Conservation (phyloP, 2,888 invertebrate genomes). For the Tromatobia lineatoria region DNA sequence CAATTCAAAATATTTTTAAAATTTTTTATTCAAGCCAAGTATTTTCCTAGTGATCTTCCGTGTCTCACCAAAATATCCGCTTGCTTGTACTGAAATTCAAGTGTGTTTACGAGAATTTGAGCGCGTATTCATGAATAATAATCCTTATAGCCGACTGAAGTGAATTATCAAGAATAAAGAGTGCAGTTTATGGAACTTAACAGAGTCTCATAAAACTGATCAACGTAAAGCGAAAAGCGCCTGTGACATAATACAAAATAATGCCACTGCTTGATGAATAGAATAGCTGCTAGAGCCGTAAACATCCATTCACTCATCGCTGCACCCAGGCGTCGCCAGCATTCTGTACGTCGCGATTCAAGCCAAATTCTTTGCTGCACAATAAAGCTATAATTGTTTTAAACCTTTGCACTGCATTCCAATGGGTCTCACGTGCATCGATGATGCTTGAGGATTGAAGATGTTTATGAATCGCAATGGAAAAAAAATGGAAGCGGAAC, state of each 20-base stretch:
- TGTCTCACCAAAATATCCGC: not conserved
- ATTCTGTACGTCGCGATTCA: not conserved
- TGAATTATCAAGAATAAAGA: conserved; percentile 1
- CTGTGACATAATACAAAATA: not conserved
- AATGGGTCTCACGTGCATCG: not conserved
- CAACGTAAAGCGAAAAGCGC: not conserved
- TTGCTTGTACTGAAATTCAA: not conserved
- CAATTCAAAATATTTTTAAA: not conserved
- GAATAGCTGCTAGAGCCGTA: not conserved
- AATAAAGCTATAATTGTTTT: not conserved
- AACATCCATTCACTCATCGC: conserved; percentile 5
- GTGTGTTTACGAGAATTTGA: not conserved
- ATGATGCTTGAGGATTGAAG: not conserved
- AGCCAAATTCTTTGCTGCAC: conserved; percentile 3
- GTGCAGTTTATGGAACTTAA: not conserved
- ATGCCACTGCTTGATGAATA: not conserved
- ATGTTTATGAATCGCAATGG: too few relatives aligned
- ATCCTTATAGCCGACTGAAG: not conserved
- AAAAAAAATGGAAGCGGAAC: too few relatives aligned
- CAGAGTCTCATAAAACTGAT: not conserved
- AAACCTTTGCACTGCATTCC: not conserved
- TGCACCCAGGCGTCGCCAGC: conserved; percentile 6
- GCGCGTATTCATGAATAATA: not conserved
- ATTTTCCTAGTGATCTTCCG: not conserved
- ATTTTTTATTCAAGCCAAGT: not conserved